A percentile compares a stretch with the other conserved stretches of the same genome.
These are phyloP conservation scores for Mus minutoides DNA, from an alignment of 2,797 vertebrate species.

Conservation along the genomic window DNA sequence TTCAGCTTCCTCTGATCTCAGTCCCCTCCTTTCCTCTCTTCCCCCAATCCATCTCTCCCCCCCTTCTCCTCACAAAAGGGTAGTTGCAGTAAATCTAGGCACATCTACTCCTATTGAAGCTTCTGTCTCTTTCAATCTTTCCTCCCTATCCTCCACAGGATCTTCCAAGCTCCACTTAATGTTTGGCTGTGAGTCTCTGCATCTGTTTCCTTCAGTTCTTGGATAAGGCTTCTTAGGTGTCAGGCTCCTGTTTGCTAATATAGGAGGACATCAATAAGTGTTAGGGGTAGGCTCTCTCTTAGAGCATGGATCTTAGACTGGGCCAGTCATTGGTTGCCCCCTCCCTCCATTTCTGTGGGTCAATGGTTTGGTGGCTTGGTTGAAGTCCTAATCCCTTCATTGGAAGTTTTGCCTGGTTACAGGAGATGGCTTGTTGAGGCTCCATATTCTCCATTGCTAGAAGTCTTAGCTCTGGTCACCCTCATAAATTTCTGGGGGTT, in stretches of 20 bases:
- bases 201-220: not conserved
- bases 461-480: not conserved
- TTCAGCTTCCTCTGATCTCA: too few relatives aligned
- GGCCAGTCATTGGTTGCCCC: not conserved
- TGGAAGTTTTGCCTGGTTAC: not conserved
- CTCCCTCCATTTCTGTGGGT: not conserved
- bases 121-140: not conserved
- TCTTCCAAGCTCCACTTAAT: not conserved
- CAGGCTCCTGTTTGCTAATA: not conserved
- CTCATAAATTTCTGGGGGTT: not conserved
- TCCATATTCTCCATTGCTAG: not conserved
- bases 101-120: not conserved
- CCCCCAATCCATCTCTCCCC: too few relatives aligned
- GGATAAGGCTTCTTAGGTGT: too few relatives aligned
- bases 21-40: too few relatives aligned
- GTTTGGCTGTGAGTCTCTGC: not conserved
- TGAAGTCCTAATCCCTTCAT: not conserved
- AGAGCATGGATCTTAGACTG: not conserved
- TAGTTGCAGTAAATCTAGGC: not conserved
- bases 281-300: not conserved
- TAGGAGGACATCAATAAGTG: not conserved
- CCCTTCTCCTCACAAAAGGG: too few relatives aligned
- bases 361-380: not conserved
- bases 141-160: not conserved
- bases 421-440: not conserved